Percentiles rank a stretch among this genome's conserved stretches.
phyloP scores from a whole-genome alignment of 2,113 vertebrate species.

The Rhinoderma darwinii region DNA sequence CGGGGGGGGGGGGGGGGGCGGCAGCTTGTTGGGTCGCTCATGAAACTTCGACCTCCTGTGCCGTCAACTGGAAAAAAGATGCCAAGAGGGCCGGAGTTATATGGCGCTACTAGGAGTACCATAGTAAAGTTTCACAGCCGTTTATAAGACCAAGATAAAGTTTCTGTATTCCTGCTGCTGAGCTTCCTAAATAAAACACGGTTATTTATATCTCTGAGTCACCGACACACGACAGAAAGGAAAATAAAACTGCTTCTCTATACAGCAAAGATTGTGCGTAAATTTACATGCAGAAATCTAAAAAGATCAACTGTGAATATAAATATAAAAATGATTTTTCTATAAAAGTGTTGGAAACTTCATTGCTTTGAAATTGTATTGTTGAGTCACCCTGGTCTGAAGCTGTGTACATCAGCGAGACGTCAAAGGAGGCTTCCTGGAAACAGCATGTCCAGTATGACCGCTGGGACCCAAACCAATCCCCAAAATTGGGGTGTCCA shows the following conservation, averaged over 20 bases:
- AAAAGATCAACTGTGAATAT: no score
- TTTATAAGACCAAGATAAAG: neutral
- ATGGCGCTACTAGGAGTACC: neutral
- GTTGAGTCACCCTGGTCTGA: neutral
- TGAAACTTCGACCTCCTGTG: neutral
- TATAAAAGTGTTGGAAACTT: no score
- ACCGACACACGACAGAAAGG: neutral
- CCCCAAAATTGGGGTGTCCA: no score
- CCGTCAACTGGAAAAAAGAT: neutral
- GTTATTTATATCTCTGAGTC: neutral
- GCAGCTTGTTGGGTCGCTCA: neutral
- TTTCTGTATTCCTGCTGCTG: neutral
- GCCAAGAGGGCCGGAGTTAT: neutral
- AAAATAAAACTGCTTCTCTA: neutral
- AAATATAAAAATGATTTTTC: no score
- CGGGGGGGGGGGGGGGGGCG: neutral
- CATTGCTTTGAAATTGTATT: no score
- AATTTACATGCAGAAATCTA: neutral
- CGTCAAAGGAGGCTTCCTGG: no score
- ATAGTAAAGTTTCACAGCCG: neutral
- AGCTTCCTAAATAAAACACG: neutral
- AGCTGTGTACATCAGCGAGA: neutral
- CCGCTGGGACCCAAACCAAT: no score
- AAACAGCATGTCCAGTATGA: no score
- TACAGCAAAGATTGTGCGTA: neutral